Evolutionary conservation across 2,888 invertebrate genomes (phyloP), one percentile per base, ranked within the genome.

Genomic region (Stomorhina lunata): DNA sequence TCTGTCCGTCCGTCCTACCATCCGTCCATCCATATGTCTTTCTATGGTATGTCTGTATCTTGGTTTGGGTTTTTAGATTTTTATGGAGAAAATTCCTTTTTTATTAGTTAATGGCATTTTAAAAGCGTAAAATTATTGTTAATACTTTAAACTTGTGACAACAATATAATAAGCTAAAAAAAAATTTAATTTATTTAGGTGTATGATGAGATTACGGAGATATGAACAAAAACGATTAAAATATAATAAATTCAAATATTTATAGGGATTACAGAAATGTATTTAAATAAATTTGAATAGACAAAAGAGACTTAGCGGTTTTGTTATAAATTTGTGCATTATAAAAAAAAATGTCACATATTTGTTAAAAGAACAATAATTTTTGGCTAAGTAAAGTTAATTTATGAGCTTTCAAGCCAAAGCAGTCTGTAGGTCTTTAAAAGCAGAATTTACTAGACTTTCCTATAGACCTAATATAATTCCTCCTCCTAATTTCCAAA

Each of bases 81-180:
- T 68, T 68, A 50, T 40, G 29, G 5, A 40, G 40, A 59, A 65
- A 65, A 50, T 68, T 69, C n/a, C 40, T 27, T 61, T 75, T 65
- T 57, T 76, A 63, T 69, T 69, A 63, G 48, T 80, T 75, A 76
- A 80, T 76, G 69, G 80, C 32, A 55, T 57, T 75, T 76, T 73
- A 55, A 80, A 69, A 75, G 68, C 69, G 25, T 69, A 69, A 75
- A 80, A 80, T 80, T 75, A 57, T 63, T 37, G 50, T 63, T 61
- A 27, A 55, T 48, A 50, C 45, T n/a, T n/a, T 57, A 37, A 72
- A 66, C 27, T 40, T 79, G 55, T 79, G 71, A 65, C 72, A 57
- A 59, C 48, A 48, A 50, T 66, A 72, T 59, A 43, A 57, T 55
- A 32, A 15, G 48, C 45, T 66, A 50, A 59, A 53, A 68, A 22